Base-by-base conservation (phyloP, 1,140 invertebrate species). In the Drosophila truncata region DNA sequence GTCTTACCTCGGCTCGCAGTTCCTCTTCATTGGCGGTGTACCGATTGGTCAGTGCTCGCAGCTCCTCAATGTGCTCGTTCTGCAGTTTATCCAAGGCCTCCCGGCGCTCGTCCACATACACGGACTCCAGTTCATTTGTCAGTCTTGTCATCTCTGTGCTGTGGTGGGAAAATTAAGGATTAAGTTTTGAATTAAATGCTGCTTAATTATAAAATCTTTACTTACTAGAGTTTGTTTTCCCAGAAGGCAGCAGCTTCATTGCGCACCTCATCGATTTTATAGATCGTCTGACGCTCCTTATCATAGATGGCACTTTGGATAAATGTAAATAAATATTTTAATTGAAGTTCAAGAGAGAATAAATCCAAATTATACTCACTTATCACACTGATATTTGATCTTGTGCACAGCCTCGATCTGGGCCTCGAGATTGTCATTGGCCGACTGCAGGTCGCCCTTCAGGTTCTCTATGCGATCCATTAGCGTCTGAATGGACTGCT, bases 81-180 rank as follows among this genome's bases (percentile, higher is more conserved):
- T 93, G 91, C 29, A 94, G 78, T 77, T 94, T 93, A 69, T 95
- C 94, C 44, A 95, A 92, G 10, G 94, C 94, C n/a, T 86, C 88
- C 33, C 93, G 93, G 60, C 95, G 95, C 73, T 95, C 95, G 72
- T 95, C 95, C 44, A 93, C 93, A 77, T 95, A 94, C 62, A 94
- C 93, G 76, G 94, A 93, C 78, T 95, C 94, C 63, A 95, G 88
- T 91, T 95, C 95, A 49, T 92, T 91, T 92, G 94, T 95, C 82
- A 96, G 92, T 93, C 95, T 93, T 78, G 85, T 91, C 92, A 93
- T 93, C 93, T 92, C 94, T 94, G 79, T 92, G 83, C 80, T 93
- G 84, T 76, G 81, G 42, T 92, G 77, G 4, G 2, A 2, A 59
- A 23, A 47, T 23, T 23, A 4, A 0, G 3, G 1, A 25, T 1